A percentile compares a stretch with the other conserved stretches of the same genome.
Evolutionary conservation across 2,113 vertebrate genomes (phyloP).

Genomic region (Tachysurus vachellii): DNA sequence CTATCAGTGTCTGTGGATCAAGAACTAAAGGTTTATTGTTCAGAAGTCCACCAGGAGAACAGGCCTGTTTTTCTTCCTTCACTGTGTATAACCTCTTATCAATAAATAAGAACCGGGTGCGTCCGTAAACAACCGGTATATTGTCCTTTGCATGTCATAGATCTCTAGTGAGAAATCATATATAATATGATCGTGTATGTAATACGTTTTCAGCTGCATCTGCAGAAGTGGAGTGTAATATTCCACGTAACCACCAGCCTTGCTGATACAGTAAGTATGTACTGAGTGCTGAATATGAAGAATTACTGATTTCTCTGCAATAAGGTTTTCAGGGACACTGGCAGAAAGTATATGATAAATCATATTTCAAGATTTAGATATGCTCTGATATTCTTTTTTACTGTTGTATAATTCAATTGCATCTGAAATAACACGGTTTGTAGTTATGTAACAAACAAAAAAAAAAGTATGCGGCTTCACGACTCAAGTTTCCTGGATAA

Average conservation of each 20-base stretch:
- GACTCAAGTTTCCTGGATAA: slow-evolving; percentile 2
- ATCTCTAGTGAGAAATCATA: slow-evolving; percentile 16
- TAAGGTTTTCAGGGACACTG: not conserved
- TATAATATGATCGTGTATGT: not conserved
- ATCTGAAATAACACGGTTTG: not conserved
- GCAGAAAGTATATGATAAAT: not conserved
- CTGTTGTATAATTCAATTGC: not conserved
- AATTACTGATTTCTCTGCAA: slow-evolving; percentile 24
- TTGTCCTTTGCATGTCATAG: not conserved
- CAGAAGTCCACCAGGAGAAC: not conserved
- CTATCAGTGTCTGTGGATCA: not conserved
- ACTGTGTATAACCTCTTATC: not conserved
- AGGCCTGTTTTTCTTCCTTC: not conserved
- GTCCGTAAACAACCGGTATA: not conserved
- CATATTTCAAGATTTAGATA: not conserved
- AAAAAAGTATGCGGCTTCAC: not conserved
- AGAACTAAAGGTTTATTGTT: not conserved
- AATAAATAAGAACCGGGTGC: slow-evolving; percentile 6
- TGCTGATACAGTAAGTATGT: slow-evolving; percentile 37
- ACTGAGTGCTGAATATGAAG: slow-evolving; percentile 39
- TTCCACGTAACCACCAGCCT: slow-evolving; percentile 1
- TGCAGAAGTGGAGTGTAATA: slow-evolving; percentile 23
- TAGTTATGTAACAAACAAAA: not conserved
- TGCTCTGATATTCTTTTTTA: not conserved
- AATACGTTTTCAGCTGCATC: slow-evolving; percentile 39